Evolutionary conservation across 2,113 vertebrate species (phyloP).

Genomic region (Phrynosoma platyrhinos): DNA sequence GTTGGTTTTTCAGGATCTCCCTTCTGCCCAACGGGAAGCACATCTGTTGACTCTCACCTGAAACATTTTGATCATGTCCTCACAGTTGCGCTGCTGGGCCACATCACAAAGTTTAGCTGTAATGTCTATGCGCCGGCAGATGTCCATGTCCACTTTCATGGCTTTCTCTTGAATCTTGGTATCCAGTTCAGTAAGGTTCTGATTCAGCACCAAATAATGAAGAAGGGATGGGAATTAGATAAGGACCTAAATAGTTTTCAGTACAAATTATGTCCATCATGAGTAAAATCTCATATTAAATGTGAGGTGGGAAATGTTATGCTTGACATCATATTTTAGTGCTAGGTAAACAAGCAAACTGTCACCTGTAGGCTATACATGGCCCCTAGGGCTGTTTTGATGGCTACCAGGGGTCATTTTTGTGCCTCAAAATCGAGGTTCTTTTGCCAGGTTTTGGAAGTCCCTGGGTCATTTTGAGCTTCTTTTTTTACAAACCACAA

Average conservation of each 20-base stretch:
- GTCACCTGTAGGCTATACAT: too few relatives aligned
- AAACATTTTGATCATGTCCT: slow-evolving; percentile 96
- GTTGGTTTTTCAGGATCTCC: slow-evolving; percentile 20
- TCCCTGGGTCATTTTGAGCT: too few relatives aligned
- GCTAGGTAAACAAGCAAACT: not conserved
- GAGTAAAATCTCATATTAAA: not conserved
- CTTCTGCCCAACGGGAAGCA: slow-evolving; percentile 30
- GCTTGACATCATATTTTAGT: not conserved
- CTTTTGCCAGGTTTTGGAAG: too few relatives aligned
- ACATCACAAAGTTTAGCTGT: slow-evolving; percentile 95
- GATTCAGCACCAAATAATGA: not conserved
- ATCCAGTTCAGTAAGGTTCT: slow-evolving; percentile 95
- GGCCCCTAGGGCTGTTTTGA: too few relatives aligned
- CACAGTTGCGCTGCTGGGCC: slow-evolving; percentile 97
- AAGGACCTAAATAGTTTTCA: not conserved
- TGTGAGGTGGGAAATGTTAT: too few relatives aligned
- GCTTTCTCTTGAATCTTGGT: slow-evolving; percentile 99
- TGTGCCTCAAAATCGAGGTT: too few relatives aligned
- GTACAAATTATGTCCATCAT: not conserved
- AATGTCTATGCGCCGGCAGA: slow-evolving; percentile 97
- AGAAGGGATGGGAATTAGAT: not conserved
- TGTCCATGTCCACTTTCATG: slow-evolving; percentile 99
- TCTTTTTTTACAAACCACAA: too few relatives aligned
- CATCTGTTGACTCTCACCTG: slow-evolving; percentile 79
- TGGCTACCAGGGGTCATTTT: too few relatives aligned